Base-by-base conservation (phyloP, 2,113 vertebrate species). In the Stigmatopora nigra region DNA sequence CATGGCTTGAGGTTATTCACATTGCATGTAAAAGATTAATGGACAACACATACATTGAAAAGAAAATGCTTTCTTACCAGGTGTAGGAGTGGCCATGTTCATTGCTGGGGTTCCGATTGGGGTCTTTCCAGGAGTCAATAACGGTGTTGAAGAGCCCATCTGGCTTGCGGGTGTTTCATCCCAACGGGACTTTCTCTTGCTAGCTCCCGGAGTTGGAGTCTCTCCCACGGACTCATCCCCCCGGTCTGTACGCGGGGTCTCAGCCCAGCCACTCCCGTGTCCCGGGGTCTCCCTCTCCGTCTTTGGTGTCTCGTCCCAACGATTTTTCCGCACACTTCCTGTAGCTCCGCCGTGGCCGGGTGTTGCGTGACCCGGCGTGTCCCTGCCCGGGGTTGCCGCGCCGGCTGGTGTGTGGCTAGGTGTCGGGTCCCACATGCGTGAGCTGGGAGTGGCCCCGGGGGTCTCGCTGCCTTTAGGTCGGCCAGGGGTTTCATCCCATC, bases 251-350 rank as follows among this genome's bases (percentile, higher is more conserved):
- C 97, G 93, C 17, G 97, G 96, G 0, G 97, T 99, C 78, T 98
- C 96, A 55, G 95, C 95, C 97, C 97, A 99, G 58, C 96, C 97
- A 6, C 95, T 99, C 62, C 95, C 95, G 48, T 99, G 97, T 7
- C 97, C 97, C 1, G 96, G 97, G 45, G 96, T 99, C 85, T 98
- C 97, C 83, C 97, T 91, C 64, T 99, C 97, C 11, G 97, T 99
- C 87, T 98, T 98, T 2, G 97, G 97, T 0, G 97, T 99, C 81
- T 99, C 96, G 45, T 99, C 97, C 97, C 97, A 99, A 73, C 97
- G 91, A 64, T 99, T 99, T 85, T 98, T 98, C 49, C 97, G 94
- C 5, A 95, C 95, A 0, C 97, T 99, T 20, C 95, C 95, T 1
- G 94, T 95, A 75, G 95, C 93, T 0, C 95, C 96, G 7, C 97